Evolutionary conservation across 2,113 vertebrate species (phyloP), one percentile per base, ranked within the genome.

Genomic region (Actenoides hombroni): DNA sequence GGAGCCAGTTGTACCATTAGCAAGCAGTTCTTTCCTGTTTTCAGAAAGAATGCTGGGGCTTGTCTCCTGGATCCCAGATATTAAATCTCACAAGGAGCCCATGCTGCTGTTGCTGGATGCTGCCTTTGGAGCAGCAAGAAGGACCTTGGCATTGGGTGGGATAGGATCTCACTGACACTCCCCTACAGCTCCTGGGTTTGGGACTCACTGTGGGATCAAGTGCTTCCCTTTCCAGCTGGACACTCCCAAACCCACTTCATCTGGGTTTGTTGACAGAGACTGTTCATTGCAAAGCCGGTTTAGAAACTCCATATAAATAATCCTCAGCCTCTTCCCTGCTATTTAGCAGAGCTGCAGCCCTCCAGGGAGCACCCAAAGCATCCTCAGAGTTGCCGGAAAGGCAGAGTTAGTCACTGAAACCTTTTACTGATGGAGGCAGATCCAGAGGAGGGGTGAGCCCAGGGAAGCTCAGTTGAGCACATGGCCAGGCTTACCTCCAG

Each of bases 241-340:
- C 92, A 86, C 90, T 94, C 94, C 88, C 88, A 94, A 90, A 88
- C 54, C 15, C 63, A 39, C 28, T 85, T 86, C 80, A 49, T 67
- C 65, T 31, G 82, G n/a, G 59, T 75, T 93, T 81, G 40, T 29
- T 78, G 77, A 56, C 59, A 88, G 53, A 53, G 48, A 63, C 48
- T 65, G 42, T 40, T 81, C 74, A 79, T 69, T 75, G 83, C 94
- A 92, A 88, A 53, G 70, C 78, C 8, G 0, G 51, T 88, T 93
- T 83, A 83, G 79, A 95, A 88, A 71, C 49, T 56, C 79, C 60
- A 4, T 8, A 59, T 23, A 82, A 63, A 71, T 74, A 71, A 68
- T 68, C 53, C 39, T 84, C 68, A n/a, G 33, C 56, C 42, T 77
- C 60, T 90, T 71, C 24, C 71, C 46, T 78, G 69, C 69, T 88